These are phyloP conservation scores for Leucophora obtusa DNA, from an alignment of 2,888 invertebrate species.

Conservation along the genomic window DNA sequence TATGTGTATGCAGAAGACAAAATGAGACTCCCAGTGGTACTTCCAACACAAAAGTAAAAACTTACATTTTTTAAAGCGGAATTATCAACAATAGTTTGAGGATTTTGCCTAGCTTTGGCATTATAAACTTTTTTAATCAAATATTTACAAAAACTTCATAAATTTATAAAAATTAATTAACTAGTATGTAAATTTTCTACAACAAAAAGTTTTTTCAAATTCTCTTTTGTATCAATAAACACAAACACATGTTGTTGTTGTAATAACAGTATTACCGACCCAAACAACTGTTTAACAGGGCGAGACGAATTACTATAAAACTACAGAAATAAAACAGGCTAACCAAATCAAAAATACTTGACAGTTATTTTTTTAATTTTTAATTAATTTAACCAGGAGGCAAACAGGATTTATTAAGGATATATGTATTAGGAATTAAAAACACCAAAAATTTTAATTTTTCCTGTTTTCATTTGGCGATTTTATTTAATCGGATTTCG, in stretches of 20 bases:
- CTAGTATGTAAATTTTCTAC: too few species aligned
- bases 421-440: too few species aligned
- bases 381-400: conserved; percentile 1
- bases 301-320: neutral
- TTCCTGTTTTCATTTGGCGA: too few species aligned
- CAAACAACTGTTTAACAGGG: conserved; percentile 35
- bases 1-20: neutral
- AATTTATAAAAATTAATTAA: too few species aligned
- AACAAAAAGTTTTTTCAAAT: neutral
- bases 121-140: conserved; percentile 84
- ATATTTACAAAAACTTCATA: neutral
- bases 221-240: conserved; percentile 23
- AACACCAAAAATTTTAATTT: too few species aligned
- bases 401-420: too few species aligned
- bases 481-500: too few species aligned
- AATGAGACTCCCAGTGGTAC: neutral
- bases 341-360: neutral
- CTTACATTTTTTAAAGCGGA: conserved; percentile 84
- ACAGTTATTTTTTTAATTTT: neutral
- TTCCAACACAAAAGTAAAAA: conserved; percentile 1
- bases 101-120: conserved; percentile 86
- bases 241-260: conserved; percentile 48
- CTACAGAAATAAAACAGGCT: neutral
- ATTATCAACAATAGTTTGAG: conserved; percentile 85
- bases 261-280: neutral